Evolutionary conservation across 1,140 invertebrate species (phyloP).

Genomic region (Drosophila insularis): DNA sequence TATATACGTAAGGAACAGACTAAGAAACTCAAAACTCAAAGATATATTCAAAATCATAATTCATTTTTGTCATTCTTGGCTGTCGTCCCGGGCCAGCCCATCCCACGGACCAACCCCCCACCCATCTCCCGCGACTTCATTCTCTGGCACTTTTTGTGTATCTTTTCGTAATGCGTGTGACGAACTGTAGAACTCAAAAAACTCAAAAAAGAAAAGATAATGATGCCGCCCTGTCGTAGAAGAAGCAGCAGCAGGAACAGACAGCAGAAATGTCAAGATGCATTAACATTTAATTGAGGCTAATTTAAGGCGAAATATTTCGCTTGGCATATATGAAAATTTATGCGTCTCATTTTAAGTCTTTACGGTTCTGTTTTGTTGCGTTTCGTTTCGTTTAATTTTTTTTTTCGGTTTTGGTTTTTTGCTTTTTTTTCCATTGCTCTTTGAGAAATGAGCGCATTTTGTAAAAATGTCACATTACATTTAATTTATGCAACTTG

Average conservation of each 20-base stretch:
- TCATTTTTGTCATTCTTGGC: conserved; percentile 55
- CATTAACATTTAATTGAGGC: conserved; percentile 83
- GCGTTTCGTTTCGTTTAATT: conserved; percentile 13
- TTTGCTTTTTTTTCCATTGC: not conserved
- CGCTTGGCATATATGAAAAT: conserved; percentile 74
- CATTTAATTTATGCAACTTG: conserved; percentile 80
- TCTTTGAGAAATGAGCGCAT: conserved; percentile 81
- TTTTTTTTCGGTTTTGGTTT: conserved; percentile 7
- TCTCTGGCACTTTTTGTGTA: conserved; percentile 23
- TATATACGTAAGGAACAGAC: not conserved
- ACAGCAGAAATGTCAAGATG: conserved; percentile 81
- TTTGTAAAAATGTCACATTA: conserved; percentile 82
- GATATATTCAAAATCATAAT: conserved; percentile 72
- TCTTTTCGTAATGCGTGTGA: conserved; percentile 28
- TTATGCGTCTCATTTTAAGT: conserved; percentile 74
- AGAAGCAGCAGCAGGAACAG: conserved; percentile 22
- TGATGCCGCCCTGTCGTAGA: conserved; percentile 9
- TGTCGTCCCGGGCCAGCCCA: conserved; percentile 1
- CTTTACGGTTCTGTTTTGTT: conserved; percentile 32
- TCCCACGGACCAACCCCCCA: not conserved
- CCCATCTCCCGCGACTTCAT: no score
- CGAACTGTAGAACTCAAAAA: not conserved
- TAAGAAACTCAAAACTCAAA: conserved; percentile 26
- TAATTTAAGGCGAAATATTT: conserved; percentile 82
- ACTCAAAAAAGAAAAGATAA: not conserved